Evolutionary conservation across 2,797 vertebrate genomes (phyloP).

Genomic region (Liparis tanakae): DNA sequence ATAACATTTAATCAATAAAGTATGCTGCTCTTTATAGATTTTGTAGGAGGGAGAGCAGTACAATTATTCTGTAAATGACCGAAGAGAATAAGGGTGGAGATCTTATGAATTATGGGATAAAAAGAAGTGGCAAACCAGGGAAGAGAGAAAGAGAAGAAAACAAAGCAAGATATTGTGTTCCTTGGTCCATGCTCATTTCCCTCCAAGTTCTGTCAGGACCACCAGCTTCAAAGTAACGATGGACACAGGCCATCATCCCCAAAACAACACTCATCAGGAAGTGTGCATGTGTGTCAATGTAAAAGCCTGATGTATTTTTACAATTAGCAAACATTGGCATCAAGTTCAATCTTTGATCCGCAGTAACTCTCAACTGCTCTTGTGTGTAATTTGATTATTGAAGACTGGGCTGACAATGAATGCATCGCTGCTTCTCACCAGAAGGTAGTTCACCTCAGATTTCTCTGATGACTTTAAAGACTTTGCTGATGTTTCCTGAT

Average conservation of each 20-base stretch:
- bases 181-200: slow-evolving; percentile 63
- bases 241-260: slow-evolving; percentile 56
- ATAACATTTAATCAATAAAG: slow-evolving; percentile 62
- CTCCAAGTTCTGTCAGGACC: slow-evolving; percentile 50
- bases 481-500: neutral
- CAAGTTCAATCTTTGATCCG: slow-evolving; percentile 53
- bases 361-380: slow-evolving; percentile 24
- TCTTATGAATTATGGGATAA: slow-evolving; percentile 4
- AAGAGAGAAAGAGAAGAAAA: slow-evolving; percentile 21
- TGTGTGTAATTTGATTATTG: slow-evolving; percentile 25
- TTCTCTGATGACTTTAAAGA: neutral
- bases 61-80: slow-evolving; percentile 8
- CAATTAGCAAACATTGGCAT: slow-evolving; percentile 64
- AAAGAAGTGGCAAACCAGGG: neutral
- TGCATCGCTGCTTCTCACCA: slow-evolving; percentile 10
- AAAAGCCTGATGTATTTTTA: slow-evolving; percentile 50
- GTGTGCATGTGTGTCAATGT: slow-evolving; percentile 19
- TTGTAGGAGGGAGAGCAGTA: slow-evolving; percentile 12
- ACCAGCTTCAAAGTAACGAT: slow-evolving; percentile 52
- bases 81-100: slow-evolving; percentile 25
- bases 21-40: slow-evolving; percentile 45
- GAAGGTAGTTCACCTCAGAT: slow-evolving; percentile 3
- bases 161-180: slow-evolving; percentile 29
- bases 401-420: slow-evolving; percentile 7
- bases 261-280: slow-evolving; percentile 64